Conservation (phyloP, 2,113 vertebrate species). For the Podiceps cristatus region DNA sequence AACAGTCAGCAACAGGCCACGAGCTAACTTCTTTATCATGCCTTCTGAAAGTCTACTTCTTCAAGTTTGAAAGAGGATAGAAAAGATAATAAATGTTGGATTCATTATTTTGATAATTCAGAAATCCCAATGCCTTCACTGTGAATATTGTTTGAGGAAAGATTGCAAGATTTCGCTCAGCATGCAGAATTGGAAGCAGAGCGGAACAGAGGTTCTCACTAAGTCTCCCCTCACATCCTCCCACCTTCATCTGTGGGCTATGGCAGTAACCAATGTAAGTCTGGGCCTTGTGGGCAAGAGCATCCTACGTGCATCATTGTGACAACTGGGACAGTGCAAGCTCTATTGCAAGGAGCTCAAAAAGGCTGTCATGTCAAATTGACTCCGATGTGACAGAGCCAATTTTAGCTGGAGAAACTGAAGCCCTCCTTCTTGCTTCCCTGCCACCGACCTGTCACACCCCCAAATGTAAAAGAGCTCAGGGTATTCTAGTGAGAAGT, state of each 20-base stretch:
- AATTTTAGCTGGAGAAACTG: not conserved
- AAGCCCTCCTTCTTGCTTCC: not conserved
- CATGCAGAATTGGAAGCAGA: not conserved
- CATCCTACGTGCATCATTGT: accelerated
- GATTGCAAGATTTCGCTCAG: not conserved
- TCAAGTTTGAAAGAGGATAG: not conserved
- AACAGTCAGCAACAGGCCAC: not conserved
- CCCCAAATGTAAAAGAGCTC: not conserved
- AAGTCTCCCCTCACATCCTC: not conserved
- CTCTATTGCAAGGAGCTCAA: not conserved
- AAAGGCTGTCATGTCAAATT: not conserved
- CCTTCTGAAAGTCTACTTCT: not conserved
- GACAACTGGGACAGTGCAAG: not conserved
- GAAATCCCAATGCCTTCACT: not conserved
- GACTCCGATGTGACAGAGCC: not conserved
- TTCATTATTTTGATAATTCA: not conserved
- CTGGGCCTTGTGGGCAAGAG: not conserved
- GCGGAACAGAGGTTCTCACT: not conserved
- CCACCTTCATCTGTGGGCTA: not conserved
- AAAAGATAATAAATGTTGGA: not conserved
- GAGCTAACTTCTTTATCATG: not conserved
- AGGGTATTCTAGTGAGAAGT: not conserved
- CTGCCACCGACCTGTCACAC: not conserved
- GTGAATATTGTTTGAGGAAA: not conserved
- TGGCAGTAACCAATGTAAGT: not conserved